Evolutionary conservation across 2,888 invertebrate genomes (phyloP), one percentile per base, ranked within the genome.

Genomic region (Calameuta filiformis): DNA sequence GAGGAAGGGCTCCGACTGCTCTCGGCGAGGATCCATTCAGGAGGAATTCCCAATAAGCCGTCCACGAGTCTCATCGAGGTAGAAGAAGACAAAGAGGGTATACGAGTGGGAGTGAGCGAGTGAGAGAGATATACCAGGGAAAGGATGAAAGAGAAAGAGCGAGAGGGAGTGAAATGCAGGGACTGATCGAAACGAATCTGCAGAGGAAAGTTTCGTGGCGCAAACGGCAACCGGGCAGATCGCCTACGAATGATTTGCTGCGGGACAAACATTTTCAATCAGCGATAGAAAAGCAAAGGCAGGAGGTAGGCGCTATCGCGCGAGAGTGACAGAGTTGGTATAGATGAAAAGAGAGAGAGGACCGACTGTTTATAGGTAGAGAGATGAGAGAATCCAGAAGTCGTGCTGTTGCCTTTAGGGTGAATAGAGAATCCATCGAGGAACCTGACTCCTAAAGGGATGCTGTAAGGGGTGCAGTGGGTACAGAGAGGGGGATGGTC

Each of bases 191-290:
- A 82, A 76, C 79, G 79, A 82, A 79, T 80, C 56, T 23, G 73
- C 73, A 71, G 77, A 73, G 76, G 68, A 76, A 77, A 79, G 76
- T 76, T 77, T 76, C 79, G 75, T 73, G 68, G 74, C 79, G 80
- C 75, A 69, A 37, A 56, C 56, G 56, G 56, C 56, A 56, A 56
- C 56, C 73, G 73, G 69, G 35, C 31, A 74, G 79, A 81, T 78
- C 80, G 80, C 75, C 73, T 76, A 35, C 77, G 75, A 75, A 40
- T 78, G 82, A 80, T 75, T 76, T 76, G 73, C 76, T 76, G 34
- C 75, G 79, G 79, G 82, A 83, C 84, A 81, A 84, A 85, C 81
- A 82, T 84, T 85, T 85, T 80, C 84, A 84, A 84, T 84, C 84
- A 81, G 69, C 56, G 23, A 23, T 9, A 56, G 56, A 56, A 56